These are phyloP conservation scores for Caenorhabditis sp. DNA, from an alignment of 2,888 invertebrate species.

Conservation along the genomic window DNA sequence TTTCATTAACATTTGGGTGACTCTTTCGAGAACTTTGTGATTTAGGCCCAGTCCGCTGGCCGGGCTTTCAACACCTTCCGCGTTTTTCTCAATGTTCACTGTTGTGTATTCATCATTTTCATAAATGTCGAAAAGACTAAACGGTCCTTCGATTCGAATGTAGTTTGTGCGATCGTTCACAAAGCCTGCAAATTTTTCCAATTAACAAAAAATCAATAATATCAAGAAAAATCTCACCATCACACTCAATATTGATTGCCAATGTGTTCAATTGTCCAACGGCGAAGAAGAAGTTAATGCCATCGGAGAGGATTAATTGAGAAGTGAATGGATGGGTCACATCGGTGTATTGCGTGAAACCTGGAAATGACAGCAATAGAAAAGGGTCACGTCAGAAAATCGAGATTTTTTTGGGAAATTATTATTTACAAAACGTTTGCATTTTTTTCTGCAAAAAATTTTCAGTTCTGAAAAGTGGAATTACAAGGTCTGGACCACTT, in stretches of 20 bases:
- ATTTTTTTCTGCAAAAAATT: neutral
- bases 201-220: neutral
- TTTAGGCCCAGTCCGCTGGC: constrained; percentile 38
- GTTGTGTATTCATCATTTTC: constrained; percentile 23
- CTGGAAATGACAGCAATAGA: constrained; percentile 63
- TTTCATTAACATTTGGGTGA: constrained; percentile 58
- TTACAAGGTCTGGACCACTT: too few species aligned
- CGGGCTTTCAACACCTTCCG: constrained; percentile 6
- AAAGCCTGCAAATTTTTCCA: constrained; percentile 39
- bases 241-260: constrained; percentile 66
- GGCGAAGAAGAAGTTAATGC: constrained; percentile 84
- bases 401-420: neutral
- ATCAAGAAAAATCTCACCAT: constrained; percentile 28
- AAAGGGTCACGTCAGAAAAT: neutral
- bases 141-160: constrained; percentile 48
- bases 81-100: constrained; percentile 2
- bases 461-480: too few species aligned
- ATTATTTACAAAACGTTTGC: neutral
- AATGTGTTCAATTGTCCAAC: constrained; percentile 89
- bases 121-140: constrained; percentile 28
- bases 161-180: constrained; percentile 45
- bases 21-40: constrained; percentile 44
- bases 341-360: constrained; percentile 89
- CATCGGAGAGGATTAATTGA: constrained; percentile 88
- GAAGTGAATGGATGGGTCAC: constrained; percentile 88